Base-by-base conservation (phyloP, 2,888 invertebrate species). In the Aspidiotus destructor region DNA sequence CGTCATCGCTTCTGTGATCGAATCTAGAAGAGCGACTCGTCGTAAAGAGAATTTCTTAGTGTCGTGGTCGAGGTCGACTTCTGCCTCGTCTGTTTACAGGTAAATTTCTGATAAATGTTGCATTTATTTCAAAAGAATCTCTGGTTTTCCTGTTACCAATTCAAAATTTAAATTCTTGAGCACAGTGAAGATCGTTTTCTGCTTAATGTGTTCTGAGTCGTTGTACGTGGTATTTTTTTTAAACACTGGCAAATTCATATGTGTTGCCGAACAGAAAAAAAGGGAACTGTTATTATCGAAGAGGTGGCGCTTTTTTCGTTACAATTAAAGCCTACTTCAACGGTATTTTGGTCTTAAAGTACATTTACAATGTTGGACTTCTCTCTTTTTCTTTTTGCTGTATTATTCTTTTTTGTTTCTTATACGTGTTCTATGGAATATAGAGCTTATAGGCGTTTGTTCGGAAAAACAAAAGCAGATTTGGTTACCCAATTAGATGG, bases 1-100 rank as follows among this genome's bases (percentile, higher is more conserved):
- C 75, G 84, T 89, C 74, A 84, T 86, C 61, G 83, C 84, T 76
- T 87, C 88, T 15, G 79, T 87, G 73, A 78, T 85, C 70, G 81
- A 85, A 52, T 72, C 74, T 60, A 72, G 72, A 63, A 70, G 64
- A 17, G 73, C 73, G 11, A 70, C 72, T 28, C 73, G 73, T 52
- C 73, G 74, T 72, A 74, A 76, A 73, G 74, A 76, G 74, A 75
- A 76, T 69, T 75, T 76, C 70, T 75, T 76, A 62, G 77, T 75
- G 10, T 75, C 76, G 16, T 77, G 77, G 77, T 77, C 77, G 16
- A 73, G 77, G 55, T 76, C 76, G n/a, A 75, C 77, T 13, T 77
- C 77, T 13, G 75, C 75, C 11, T 76, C 77, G 5, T 76, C 77
- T 41, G 75, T 76, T 44, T 75, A 76, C 72, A 76, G 77, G 77